Base-by-base conservation (phyloP, 2,888 invertebrate species). In the Pristionchus fissidentatus region DNA sequence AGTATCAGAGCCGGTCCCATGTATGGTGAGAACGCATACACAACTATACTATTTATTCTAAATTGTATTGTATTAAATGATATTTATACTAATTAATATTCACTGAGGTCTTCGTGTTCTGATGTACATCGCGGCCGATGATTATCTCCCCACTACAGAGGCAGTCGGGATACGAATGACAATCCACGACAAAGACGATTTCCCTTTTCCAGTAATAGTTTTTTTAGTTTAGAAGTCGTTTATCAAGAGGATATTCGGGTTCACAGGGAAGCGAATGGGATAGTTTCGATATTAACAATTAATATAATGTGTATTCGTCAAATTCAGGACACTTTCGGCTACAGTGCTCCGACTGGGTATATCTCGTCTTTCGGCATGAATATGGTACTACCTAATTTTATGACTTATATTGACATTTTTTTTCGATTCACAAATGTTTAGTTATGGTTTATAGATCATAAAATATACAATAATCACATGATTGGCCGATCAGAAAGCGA, bases 301-400 rank as follows among this genome's bases (percentile, higher is more conserved):
- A 4, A 32, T 8, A 26, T 26, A 1, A 3, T 4, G 5, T 4
- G 22, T 26, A 26, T 29, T 46, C 5, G 26, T 52, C 38, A 46
- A 19, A 1, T 80, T 73, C 49, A 85, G 75, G 90, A 90, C 78
- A 89, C 90, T 32, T 90, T 91, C 78, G 90, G 90, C n/a, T 91
- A 90, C 86, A 88, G 87, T 78, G 91, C 91, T 13, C 91, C 91
- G 0, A 90, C 90, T 60, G 91, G 91, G 10, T 91, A 88, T 83
- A 90, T 91, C 79, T 91, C 90, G 5, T 91, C 91, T 22, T 91
- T 91, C 84, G 90, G 91, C 70, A 88, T 91, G 87, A 85, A 85
- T 22, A 85, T 81, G 66, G 81, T 73, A 32, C 19, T 8, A n/a
- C 3, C 4, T 32, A n/a, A 22, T 77, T 78, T 46, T 55, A n/a